Base-by-base conservation (phyloP, 2,888 invertebrate species). In the Zhuqinia jingwanae region DNA sequence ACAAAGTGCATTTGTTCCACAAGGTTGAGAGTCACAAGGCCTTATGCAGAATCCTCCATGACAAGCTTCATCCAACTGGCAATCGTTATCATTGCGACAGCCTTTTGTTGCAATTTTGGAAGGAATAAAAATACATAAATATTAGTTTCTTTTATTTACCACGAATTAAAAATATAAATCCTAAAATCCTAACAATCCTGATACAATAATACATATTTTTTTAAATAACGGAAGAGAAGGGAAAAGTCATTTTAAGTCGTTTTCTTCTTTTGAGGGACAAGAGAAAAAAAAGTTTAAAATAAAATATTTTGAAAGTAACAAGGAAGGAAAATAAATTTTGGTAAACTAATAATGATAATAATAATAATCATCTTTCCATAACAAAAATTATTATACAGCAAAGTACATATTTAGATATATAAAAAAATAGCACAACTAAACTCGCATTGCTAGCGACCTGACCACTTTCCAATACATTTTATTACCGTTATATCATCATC, bases 21-120 rank as follows among this genome's bases (percentile, higher is more conserved):
- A 95, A 76, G 92, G 93, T 88, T 91, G 92, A 93, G 92, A 91
- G 91, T 93, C 92, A 91, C 95, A 95, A 91, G 95, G 94, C 92
- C 95, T 94, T 92, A 94, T 93, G 92, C 95, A 95, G 92, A 93
- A 93, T 93, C 94, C 94, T 91, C 93, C 93, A 91, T 94, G 95
- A 94, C 97, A 98, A 92, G 96, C 96, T 93, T 97, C 96, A 89
- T 96, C 96, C 92, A 96, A 93, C 89, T 95, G 95, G 93, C 98
- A 98, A 92, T 97, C 97, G 92, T 95, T 95, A 93, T 97, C 96
- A 92, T 94, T 94, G 92, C 95, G 85, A 75, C 85, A 85, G 73
- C 85, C 85, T 85, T 78, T 56, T 73, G 25, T 20, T 58, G 10
- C 20, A 20, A 10, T 22, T 22, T 47, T 68, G 15, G 15, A 42